A percentile compares a stretch with the other conserved stretches of the same genome.
Conservation (phyloP, 2,113 vertebrate genomes). For the Corythornis vintsioides region DNA sequence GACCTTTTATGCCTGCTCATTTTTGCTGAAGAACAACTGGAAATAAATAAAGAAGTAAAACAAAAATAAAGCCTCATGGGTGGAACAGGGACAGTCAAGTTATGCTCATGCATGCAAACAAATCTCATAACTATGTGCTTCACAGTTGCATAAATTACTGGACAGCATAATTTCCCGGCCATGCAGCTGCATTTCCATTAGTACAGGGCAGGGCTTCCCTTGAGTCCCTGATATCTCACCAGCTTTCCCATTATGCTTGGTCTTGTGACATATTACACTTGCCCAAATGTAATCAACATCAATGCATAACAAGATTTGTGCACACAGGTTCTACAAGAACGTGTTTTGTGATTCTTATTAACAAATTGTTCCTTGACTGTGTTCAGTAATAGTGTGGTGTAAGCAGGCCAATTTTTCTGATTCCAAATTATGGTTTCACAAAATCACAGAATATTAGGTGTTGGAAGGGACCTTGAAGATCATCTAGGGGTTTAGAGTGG, state of each 20-base stretch:
- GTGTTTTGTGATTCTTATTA: neutral
- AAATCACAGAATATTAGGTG: too few relatives aligned
- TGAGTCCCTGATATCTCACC: neutral
- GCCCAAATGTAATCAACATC: neutral
- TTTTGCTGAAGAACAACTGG: neutral
- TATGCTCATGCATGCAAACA: neutral
- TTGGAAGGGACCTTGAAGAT: too few relatives aligned
- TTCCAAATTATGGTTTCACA: neutral
- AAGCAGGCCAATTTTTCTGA: neutral
- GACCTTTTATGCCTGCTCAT: neutral
- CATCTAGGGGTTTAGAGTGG: neutral
- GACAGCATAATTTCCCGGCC: neutral
- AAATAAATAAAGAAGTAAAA: neutral
- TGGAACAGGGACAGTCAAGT: neutral
- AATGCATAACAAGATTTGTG: constrained; percentile 34
- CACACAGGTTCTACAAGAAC: neutral
- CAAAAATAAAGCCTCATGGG: neutral
- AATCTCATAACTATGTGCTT: neutral
- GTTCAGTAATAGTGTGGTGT: neutral
- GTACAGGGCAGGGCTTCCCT: neutral
- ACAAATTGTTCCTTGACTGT: neutral
- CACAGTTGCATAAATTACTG: neutral
- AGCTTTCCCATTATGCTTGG: neutral
- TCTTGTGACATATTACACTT: neutral
- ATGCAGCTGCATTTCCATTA: neutral